Base-by-base conservation (phyloP, 2,888 invertebrate genomes). In the Osmoderma eremita region DNA sequence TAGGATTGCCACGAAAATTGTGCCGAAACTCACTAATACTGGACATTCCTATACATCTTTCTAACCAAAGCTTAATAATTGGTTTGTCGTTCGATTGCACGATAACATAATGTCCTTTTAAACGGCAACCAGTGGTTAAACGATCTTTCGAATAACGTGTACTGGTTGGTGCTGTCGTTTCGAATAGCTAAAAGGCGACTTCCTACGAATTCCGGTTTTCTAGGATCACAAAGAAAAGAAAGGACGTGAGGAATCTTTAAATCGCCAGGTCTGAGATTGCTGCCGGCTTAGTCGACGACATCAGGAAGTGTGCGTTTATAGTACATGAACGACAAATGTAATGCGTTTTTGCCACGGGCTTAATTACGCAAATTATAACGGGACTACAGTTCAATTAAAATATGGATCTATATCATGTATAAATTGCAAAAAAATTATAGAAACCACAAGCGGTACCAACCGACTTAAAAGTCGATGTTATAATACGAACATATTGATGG, bases 301-400 rank as follows among this genome's bases (percentile, higher is more conserved):
- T 18, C 58, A 61, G 58, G 58, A 61, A 61, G 18, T 61, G 42
- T 18, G 18, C 58, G 58, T 48, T 61, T 61, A 42, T 45, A 17
- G 45, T 15, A 58, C 58, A 24, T 58, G 42, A 45, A 45, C 45
- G 45, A 61, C 24, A 45, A 61, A 61, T 61, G 45, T 15, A 61
- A 61, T 61, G 45, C 30, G 45, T 45, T 61, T 61, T 61, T 61
- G 45, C 45, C 30, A 24, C 17, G 17, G 45, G 15, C 42, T 30
- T 61, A 61, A 61, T 30, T 61, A 24, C 58, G 18, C 30, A 30
- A 61, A 61, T 42, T 61, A 61, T 45, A 61, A 42, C 58, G 45
- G 30, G 45, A 45, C 0, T 30, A 30, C 13, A 17, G 42, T 24
- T 61, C 30, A 61, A 45, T 53, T 53, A 53, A 53, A 53, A 53